These are phyloP conservation scores for Sibirionetta formosa DNA, from an alignment of 2,797 vertebrate genomes.

Conservation along the genomic window DNA sequence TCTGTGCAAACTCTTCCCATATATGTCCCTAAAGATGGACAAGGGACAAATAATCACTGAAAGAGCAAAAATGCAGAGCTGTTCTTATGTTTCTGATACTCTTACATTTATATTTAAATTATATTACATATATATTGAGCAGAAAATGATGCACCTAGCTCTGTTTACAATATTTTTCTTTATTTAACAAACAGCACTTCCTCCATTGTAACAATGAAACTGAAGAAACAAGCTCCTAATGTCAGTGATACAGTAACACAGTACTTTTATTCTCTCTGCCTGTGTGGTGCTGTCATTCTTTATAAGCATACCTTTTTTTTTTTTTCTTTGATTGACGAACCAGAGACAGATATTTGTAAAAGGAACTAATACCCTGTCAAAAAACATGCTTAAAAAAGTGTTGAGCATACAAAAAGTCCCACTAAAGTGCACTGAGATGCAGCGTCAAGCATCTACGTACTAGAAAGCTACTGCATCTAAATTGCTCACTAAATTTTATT, in stretches of 20 bases:
- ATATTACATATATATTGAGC: background rate
- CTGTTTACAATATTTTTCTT: background rate
- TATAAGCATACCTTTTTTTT: background rate
- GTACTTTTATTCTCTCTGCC: background rate
- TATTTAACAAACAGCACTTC: background rate
- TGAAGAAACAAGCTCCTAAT: background rate
- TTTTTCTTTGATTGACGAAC: background rate
- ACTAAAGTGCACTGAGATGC: background rate
- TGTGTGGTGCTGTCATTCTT: background rate
- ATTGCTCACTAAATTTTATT: background rate
- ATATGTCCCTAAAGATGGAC: background rate
- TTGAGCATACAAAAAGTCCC: background rate
- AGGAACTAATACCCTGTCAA: background rate
- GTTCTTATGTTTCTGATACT: background rate
- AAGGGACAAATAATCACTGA: background rate
- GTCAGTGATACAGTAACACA: background rate
- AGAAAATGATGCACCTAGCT: background rate
- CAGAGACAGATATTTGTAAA: background rate
- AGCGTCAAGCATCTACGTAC: too few species aligned
- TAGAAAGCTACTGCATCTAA: background rate
- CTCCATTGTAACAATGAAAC: background rate
- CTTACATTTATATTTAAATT: background rate
- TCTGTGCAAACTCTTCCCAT: background rate
- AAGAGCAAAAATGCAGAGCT: background rate
- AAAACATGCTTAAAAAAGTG: background rate